Evolutionary conservation across 2,888 invertebrate genomes (phyloP).

Genomic region (Drosophila nr. fundita): DNA sequence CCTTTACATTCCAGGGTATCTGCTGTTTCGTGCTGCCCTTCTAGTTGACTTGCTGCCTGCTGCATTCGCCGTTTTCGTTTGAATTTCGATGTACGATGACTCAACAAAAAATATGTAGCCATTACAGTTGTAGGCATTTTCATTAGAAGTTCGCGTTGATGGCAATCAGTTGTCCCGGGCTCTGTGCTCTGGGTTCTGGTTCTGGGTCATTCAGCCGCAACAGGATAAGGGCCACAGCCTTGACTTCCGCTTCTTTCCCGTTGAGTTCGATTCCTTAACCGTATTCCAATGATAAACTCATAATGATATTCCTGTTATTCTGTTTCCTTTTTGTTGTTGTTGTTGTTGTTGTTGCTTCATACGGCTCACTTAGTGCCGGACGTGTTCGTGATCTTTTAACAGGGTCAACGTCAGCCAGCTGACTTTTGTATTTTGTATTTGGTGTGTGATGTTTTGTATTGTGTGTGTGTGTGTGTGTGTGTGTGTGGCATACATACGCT

Average conservation of each 20-base stretch:
- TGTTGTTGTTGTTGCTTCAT: conserved; percentile 2
- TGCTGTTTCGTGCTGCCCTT: not conserved
- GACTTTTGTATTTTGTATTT: conserved; percentile 23
- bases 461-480: conserved; percentile 28
- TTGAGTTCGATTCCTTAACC: conserved; percentile 32
- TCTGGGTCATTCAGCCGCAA: conserved; percentile 63
- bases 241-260: conserved; percentile 49
- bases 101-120: conserved; percentile 61
- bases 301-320: conserved; percentile 52
- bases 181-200: conserved; percentile 9
- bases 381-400: conserved; percentile 57
- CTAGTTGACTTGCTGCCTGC: conserved; percentile 5
- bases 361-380: conserved; percentile 60
- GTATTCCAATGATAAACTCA: conserved; percentile 49
- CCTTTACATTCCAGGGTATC: not conserved
- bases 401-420: conserved; percentile 30
- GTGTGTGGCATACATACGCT: conserved; percentile 22
- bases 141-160: conserved; percentile 68
- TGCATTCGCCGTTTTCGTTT: conserved; percentile 21
- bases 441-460: not conserved
- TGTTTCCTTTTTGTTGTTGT: conserved; percentile 3
- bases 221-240: conserved; percentile 63
- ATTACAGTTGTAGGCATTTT: conserved; percentile 67
- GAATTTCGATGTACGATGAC: conserved; percentile 59
- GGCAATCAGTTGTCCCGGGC: conserved; percentile 63